phyloP scores from a whole-genome alignment of 1,140 invertebrate genomes.

The Papilio polyxenes region DNA sequence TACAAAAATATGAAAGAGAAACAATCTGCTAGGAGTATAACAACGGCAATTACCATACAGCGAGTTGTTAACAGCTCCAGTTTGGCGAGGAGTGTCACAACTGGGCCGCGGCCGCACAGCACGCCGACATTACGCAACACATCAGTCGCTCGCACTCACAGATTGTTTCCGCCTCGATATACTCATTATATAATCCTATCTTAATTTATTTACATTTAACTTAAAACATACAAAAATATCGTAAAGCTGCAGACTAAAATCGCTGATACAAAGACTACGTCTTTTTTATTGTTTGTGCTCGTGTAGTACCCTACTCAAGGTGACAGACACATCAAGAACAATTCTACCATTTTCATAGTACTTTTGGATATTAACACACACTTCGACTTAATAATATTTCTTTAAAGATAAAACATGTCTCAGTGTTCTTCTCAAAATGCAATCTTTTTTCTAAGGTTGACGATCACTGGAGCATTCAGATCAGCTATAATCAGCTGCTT shows the following conservation, averaged over 20 bases:
- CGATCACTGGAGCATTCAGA: not conserved
- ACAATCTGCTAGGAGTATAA: not conserved
- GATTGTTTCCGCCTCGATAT: conserved; percentile 16
- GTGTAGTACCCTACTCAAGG: no score
- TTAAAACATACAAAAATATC: not conserved
- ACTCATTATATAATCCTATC: conserved; percentile 7
- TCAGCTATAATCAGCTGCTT: not conserved
- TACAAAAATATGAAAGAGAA: not conserved
- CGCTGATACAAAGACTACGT: not conserved
- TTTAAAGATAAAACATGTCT: no score
- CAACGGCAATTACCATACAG: not conserved
- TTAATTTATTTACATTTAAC: conserved; percentile 20
- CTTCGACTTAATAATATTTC: no score
- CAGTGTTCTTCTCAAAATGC: not conserved
- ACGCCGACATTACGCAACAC: not conserved
- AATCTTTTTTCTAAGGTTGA: not conserved
- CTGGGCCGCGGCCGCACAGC: not conserved
- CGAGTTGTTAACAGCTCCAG: conserved; percentile 2
- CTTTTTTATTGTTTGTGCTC: not conserved
- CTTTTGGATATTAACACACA: not conserved
- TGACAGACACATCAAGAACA: no score
- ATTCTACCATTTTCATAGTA: no score
- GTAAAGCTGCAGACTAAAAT: not conserved
- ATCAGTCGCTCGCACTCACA: conserved; percentile 1
- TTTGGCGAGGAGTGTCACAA: conserved; percentile 13